phyloP scores from a whole-genome alignment of 1,140 invertebrate genomes.

The Anastrepha obliqua region DNA sequence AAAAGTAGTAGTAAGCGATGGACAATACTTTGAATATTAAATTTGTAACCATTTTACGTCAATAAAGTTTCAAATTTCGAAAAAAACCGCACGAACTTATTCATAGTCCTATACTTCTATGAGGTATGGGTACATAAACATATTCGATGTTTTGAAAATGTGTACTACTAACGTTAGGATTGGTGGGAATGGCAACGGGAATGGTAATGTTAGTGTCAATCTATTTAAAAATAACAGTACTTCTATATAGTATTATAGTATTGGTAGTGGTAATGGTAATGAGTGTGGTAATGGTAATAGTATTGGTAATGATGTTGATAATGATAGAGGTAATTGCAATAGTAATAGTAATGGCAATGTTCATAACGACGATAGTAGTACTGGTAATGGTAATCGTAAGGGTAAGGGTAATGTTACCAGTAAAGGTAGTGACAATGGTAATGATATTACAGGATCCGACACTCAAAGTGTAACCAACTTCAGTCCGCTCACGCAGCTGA shows the following conservation, averaged over 20 bases:
- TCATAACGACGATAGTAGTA: background rate
- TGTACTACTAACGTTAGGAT: background rate
- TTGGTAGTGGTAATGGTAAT: background rate
- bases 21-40: too few species aligned
- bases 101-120: too few species aligned
- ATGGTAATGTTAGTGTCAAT: background rate
- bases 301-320: background rate
- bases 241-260: too few species aligned
- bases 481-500: too few species aligned
- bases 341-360: background rate
- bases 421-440: background rate
- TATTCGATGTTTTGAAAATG: background rate
- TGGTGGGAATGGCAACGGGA: background rate
- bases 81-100: too few species aligned
- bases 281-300: background rate
- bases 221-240: too few species aligned
- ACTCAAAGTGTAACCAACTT: too few species aligned
- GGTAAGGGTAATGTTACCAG: background rate
- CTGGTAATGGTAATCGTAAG: background rate
- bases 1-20: too few species aligned
- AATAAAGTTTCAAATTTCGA: too few species aligned
- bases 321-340: background rate
- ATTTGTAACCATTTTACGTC: too few species aligned
- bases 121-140: too few species aligned
- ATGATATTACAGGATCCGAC: background rate